Evolutionary conservation across 2,113 vertebrate genomes (phyloP).

Genomic region (Bambusicola thoracicus): DNA sequence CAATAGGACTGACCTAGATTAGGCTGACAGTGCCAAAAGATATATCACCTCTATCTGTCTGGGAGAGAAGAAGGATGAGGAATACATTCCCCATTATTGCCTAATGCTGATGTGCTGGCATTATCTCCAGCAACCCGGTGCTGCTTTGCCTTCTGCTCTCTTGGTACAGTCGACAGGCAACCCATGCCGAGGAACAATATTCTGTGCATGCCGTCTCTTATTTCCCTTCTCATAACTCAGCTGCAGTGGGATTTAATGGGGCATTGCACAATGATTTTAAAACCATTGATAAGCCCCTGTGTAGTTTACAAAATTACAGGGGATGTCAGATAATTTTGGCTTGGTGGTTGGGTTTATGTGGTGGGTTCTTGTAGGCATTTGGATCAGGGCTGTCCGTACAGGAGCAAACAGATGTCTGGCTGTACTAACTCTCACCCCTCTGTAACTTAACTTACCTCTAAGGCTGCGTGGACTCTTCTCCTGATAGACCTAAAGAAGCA

Average conservation of each 20-base stretch:
- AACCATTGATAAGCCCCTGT: background rate
- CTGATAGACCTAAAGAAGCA: background rate
- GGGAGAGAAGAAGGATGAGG: constrained; percentile 75
- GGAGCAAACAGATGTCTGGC: background rate
- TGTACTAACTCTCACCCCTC: background rate
- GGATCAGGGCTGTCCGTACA: background rate
- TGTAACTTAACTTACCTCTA: background rate
- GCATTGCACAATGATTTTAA: constrained; percentile 10
- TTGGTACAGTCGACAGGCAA: background rate
- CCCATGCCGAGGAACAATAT: background rate
- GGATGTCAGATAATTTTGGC: background rate
- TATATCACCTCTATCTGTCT: constrained; percentile 78
- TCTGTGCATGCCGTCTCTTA: background rate
- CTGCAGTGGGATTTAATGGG: background rate
- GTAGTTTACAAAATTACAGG: background rate
- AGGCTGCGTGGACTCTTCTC: background rate
- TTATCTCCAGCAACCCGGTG: constrained; percentile 66
- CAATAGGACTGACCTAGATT: constrained; percentile 83
- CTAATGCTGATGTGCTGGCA: constrained; percentile 67
- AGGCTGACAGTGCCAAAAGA: constrained; percentile 81
- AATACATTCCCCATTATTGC: constrained; percentile 79
- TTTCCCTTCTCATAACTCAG: background rate
- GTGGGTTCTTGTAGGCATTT: background rate
- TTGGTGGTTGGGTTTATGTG: background rate
- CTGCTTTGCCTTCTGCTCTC: constrained; percentile 14